Evolutionary conservation across 2,113 vertebrate species (phyloP).

Genomic region (Passer domesticus): DNA sequence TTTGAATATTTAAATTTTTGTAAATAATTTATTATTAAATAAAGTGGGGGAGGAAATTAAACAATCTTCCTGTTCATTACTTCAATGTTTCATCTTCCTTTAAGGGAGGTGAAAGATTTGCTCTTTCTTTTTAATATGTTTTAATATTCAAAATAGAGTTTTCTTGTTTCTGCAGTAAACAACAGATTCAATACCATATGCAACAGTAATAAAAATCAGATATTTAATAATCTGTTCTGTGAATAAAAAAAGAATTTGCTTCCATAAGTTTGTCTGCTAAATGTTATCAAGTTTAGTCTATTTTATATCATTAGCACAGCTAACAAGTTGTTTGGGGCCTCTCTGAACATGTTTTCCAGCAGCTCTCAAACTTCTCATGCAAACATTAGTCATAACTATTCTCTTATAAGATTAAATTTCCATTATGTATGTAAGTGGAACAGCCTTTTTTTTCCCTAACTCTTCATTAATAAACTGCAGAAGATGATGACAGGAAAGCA

Average conservation of each 20-base stretch:
- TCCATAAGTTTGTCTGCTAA: slow-evolving; percentile 5
- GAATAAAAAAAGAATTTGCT: not conserved
- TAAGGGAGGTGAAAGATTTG: not conserved
- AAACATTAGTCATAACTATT: not conserved
- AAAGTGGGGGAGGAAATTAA: not conserved
- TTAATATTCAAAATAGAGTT: not conserved
- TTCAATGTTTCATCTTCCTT: not conserved
- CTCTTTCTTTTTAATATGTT: not conserved
- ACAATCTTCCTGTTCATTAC: not conserved
- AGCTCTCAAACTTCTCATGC: not conserved
- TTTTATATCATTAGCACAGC: not conserved
- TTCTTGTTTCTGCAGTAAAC: not conserved
- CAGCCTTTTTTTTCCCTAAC: not conserved
- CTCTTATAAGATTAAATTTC: not conserved
- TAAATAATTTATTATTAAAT: not conserved
- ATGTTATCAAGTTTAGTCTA: slow-evolving; percentile 13
- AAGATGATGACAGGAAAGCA: slow-evolving; percentile 61
- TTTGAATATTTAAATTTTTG: not conserved
- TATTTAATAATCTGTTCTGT: slow-evolving; percentile 1
- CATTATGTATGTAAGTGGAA: slow-evolving; percentile 15
- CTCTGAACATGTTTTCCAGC: slow-evolving; percentile 27
- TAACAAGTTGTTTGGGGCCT: not conserved
- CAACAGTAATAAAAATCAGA: slow-evolving; percentile 18
- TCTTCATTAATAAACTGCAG: slow-evolving; percentile 47
- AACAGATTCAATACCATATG: slow-evolving; percentile 6